Percentiles rank a stretch among this genome's conserved stretches.
phyloP scores from a whole-genome alignment of 1,140 invertebrate species.

The Drosophila murphyi region DNA sequence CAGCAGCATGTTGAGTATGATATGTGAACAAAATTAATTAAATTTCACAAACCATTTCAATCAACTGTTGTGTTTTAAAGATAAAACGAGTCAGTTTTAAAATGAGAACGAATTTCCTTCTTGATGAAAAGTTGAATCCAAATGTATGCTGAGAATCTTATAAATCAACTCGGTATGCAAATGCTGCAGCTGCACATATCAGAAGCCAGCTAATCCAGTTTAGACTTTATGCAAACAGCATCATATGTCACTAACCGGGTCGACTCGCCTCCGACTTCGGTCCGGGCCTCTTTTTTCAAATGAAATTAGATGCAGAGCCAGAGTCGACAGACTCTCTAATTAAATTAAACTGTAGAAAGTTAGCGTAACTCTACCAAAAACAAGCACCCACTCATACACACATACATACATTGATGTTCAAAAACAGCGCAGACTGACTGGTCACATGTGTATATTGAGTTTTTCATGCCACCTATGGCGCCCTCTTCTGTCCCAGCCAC shows the following conservation, averaged over 20 bases:
- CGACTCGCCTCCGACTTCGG: conserved; percentile 31
- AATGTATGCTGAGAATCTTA: conserved; percentile 14
- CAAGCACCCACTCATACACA: conserved; percentile 23
- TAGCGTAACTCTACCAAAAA: conserved; percentile 54
- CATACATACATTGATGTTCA: conserved; percentile 6
- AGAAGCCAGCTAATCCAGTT: conserved; percentile 49
- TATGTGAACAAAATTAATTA: conserved; percentile 61
- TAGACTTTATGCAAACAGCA: conserved; percentile 61
- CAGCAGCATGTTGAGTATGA: conserved; percentile 13
- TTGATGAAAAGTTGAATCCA: conserved; percentile 10
- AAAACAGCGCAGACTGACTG: conserved; percentile 16
- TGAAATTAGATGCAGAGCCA: conserved; percentile 69
- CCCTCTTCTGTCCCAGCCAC: not conserved
- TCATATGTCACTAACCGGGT: conserved; percentile 51
- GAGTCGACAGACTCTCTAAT: conserved; percentile 61
- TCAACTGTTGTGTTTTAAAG: conserved; percentile 4
- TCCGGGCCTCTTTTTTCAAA: conserved; percentile 38
- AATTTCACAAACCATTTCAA: conserved; percentile 53
- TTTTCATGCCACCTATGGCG: conserved; percentile 15
- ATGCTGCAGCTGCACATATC: conserved; percentile 47
- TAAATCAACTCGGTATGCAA: conserved; percentile 62
- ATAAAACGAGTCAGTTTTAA: not conserved
- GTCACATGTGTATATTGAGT: conserved; percentile 37
- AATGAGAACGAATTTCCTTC: not conserved
- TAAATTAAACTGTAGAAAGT: conserved; percentile 75